These are phyloP conservation scores for Myripristis murdjan DNA, from an alignment of 2,797 vertebrate species.

Conservation along the genomic window DNA sequence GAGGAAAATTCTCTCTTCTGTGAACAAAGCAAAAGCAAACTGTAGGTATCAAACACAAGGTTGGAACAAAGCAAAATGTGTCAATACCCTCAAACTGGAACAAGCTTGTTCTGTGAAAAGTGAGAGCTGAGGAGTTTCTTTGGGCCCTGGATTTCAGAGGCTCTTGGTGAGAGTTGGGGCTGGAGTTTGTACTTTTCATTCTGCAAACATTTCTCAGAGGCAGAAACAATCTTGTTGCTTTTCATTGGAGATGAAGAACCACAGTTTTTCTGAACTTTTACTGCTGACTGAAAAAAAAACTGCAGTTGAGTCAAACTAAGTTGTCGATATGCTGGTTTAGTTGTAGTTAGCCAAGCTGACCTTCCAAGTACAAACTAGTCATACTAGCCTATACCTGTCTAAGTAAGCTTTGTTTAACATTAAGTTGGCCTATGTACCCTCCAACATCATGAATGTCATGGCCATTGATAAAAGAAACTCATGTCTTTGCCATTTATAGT, in stretches of 20 bases:
- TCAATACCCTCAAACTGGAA: slow-evolving; percentile 4
- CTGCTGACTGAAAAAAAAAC: too few relatives aligned
- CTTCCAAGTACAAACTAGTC: too few relatives aligned
- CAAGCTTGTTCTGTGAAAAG: slow-evolving; percentile 23
- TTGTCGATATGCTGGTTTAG: too few relatives aligned
- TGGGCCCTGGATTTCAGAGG: slow-evolving; percentile 30
- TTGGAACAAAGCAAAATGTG: slow-evolving; percentile 10
- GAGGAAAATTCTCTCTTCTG: too few relatives aligned
- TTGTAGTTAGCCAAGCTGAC: too few relatives aligned
- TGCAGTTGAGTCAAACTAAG: too few relatives aligned
- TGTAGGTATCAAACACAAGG: slow-evolving; percentile 6
- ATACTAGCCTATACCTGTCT: too few relatives aligned
- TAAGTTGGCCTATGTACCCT: too few relatives aligned
- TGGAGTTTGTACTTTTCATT: slow-evolving; percentile 15
- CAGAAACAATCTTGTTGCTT: slow-evolving; percentile 18
- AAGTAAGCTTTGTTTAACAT: too few relatives aligned
- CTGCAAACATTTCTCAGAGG: slow-evolving; percentile 32
- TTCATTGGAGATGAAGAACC: not conserved
- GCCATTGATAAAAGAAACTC: too few relatives aligned
- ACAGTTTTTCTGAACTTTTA: not conserved
- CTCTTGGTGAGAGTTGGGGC: not conserved
- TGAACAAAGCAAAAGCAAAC: slow-evolving; percentile 5
- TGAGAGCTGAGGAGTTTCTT: slow-evolving; percentile 33
- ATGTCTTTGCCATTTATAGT: too few relatives aligned
- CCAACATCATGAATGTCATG: too few relatives aligned